Percentiles rank a stretch among this genome's conserved stretches.
Conservation (phyloP, 2,888 invertebrate species). For the Cephus pygmeus region DNA sequence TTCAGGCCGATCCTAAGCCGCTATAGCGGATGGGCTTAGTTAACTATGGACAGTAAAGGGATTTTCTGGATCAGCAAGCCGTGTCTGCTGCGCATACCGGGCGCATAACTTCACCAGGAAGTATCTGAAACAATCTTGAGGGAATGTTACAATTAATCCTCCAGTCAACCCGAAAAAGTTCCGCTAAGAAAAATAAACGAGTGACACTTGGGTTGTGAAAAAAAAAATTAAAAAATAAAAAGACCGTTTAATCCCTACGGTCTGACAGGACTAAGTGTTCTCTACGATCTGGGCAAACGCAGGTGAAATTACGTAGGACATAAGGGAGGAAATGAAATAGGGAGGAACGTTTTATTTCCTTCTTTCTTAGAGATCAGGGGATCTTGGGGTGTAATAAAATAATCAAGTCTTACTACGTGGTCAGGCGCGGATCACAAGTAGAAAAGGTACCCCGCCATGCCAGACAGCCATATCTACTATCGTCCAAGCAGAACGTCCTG, state of each 20-base stretch:
- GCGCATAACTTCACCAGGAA: not conserved
- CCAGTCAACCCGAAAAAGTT: not conserved
- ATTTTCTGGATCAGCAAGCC: slow-evolving; percentile 37
- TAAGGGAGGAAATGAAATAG: not conserved
- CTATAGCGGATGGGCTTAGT: slow-evolving; percentile 26
- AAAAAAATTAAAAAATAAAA: not conserved
- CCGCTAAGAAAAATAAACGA: not conserved
- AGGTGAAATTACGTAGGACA: not conserved
- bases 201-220: not conserved
- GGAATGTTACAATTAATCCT: not conserved
- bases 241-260: not conserved
- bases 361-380: not conserved
- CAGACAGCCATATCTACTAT: not conserved
- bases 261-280: not conserved
- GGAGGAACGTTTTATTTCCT: not conserved
- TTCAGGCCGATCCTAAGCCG: slow-evolving; percentile 33
- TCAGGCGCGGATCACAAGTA: not conserved
- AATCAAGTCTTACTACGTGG: not conserved
- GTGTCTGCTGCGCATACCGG: not conserved
- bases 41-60: slow-evolving; percentile 41
- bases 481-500: not conserved
- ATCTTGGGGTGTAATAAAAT: not conserved
- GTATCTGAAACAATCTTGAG: not conserved
- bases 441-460: not conserved
- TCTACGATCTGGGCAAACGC: not conserved